Base-by-base conservation (phyloP, 2,888 invertebrate species). In the Amiota communis region DNA sequence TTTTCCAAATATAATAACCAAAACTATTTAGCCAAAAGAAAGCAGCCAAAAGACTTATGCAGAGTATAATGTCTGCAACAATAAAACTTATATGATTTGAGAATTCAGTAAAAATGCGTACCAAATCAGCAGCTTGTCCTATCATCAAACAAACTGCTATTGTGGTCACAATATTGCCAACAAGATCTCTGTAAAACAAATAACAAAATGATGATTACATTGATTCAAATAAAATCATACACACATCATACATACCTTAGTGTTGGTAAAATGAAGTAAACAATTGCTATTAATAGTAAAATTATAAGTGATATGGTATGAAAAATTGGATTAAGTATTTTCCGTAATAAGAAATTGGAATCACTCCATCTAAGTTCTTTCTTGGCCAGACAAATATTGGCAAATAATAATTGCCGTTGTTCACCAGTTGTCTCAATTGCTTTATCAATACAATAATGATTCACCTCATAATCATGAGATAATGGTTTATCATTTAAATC, bases 1-100 rank as follows among this genome's bases (percentile, higher is more conserved):
- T 96, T 87, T 94, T 95, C 96, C 96, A 96, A 76, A 96, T 94
- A 87, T 96, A 96, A 87, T 95, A 96, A 69, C 96, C 96, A 76
- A 95, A 92, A 86, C 95, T 95, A 80, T 95, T 96, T 3, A 96
- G 90, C 96, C 96, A 96, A 86, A 96, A 95, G 89, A 96, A 96
- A 70, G 95, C 95, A 49, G 94, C 95, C 78, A 96, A 87, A 71
- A 96, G 90, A 83, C 95, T 94, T 71, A 95, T 91, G 83, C 95
- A 95, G 78, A 95, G 91, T 80, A 95, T 92, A 8, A 94, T 92
- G 91, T 96, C 96, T 85, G 95, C 95, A 72, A 95, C 92, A 88
- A 96, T 91, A 82, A 95, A 94, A 88, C 94, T 96, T 78, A 95
- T 91, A 84, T 96, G 96, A 88, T 93, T 95, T 77, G 93, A 94